These are phyloP conservation scores for Brachyhypopomus gauderio DNA, from an alignment of 2,113 vertebrate species.

Conservation along the genomic window DNA sequence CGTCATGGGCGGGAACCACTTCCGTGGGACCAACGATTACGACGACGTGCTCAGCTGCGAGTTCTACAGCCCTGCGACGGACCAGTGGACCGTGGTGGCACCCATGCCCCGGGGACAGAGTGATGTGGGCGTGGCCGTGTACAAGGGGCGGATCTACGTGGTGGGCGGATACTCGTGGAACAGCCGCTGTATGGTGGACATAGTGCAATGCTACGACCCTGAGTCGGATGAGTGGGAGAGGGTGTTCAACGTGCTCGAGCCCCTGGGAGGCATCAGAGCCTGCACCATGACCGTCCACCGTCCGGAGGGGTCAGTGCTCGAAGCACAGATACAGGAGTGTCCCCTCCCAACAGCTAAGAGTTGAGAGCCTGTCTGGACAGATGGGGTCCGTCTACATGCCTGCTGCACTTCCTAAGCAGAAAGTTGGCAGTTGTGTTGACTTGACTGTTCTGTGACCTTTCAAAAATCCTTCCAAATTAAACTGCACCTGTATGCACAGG, in stretches of 20 bases:
- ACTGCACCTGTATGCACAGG: no score
- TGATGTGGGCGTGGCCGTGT: conserved; percentile 78
- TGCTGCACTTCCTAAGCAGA: no score
- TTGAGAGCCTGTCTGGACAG: conserved; percentile 43
- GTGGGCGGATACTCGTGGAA: conserved; percentile 84
- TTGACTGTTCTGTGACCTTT: no score
- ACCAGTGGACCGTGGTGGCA: conserved; percentile 79
- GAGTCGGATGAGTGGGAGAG: conserved; percentile 74
- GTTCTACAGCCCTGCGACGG: conserved; percentile 72
- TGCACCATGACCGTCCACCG: conserved; percentile 78
- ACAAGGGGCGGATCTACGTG: conserved; percentile 74
- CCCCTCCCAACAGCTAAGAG: conserved; percentile 67
- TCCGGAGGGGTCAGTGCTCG: conserved; percentile 70
- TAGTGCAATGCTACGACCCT: conserved; percentile 79
- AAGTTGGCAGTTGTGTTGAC: no score
- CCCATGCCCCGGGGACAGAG: conserved; percentile 80
- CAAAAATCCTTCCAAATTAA: no score
- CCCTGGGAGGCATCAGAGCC: conserved; percentile 79
- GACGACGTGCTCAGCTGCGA: conserved; percentile 80
- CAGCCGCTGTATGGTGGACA: conserved; percentile 81
- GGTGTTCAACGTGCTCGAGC: conserved; percentile 78
- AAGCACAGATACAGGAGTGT: conserved; percentile 73
- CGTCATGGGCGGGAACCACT: conserved; percentile 83
- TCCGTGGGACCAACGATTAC: conserved; percentile 77
- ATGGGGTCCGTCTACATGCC: no score